Evolutionary conservation across 2,797 vertebrate genomes (phyloP).

Genomic region (Prunella strophiata): DNA sequence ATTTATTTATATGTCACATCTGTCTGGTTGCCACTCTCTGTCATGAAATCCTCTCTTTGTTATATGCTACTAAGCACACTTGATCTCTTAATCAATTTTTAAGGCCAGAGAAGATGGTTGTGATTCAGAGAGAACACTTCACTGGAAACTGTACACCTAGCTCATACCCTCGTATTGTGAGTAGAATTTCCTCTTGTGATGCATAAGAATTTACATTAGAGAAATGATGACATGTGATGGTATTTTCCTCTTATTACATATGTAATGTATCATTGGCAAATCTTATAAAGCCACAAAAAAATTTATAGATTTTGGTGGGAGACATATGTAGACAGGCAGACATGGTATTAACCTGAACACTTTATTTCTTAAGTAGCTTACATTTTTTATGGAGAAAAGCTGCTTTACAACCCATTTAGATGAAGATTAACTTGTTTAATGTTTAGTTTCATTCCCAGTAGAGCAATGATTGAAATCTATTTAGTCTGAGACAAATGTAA

Average conservation of each 20-base stretch:
- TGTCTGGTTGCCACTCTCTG: not conserved
- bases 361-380: slow-evolving; percentile 56
- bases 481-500: slow-evolving; percentile 35
- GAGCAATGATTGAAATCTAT: not conserved
- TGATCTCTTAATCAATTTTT: not conserved
- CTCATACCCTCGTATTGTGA: not conserved
- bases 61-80: not conserved
- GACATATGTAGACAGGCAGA: not conserved
- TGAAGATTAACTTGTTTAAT: slow-evolving; percentile 64
- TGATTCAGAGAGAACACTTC: not conserved
- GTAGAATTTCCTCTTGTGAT: not conserved
- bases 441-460: slow-evolving; percentile 33
- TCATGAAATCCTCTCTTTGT: not conserved
- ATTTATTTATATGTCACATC: not conserved
- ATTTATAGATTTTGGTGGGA: not conserved
- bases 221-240: not conserved
- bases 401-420: slow-evolving; percentile 50
- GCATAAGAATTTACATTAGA: not conserved
- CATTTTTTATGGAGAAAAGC: slow-evolving; percentile 46
- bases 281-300: not conserved
- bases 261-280: not conserved
- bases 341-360: not conserved
- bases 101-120: not conserved
- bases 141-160: not conserved
- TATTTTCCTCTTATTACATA: not conserved